Evolutionary conservation across 2,113 vertebrate genomes (phyloP).

Genomic region (Triplophysa rosa): DNA sequence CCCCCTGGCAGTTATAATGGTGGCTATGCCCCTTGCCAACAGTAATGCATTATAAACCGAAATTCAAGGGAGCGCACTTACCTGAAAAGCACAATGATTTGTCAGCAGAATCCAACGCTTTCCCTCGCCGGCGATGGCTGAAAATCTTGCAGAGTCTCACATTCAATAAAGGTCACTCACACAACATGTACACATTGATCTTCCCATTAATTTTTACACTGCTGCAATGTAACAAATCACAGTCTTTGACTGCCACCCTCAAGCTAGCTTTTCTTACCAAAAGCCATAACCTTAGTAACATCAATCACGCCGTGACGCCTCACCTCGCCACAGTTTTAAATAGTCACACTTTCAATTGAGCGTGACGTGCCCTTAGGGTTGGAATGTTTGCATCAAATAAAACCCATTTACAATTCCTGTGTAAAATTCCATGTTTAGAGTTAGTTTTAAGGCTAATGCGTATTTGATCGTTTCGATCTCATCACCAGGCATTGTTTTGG

Average conservation of each 20-base stretch:
- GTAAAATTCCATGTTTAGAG: constrained; percentile 19
- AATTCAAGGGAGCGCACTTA: background rate
- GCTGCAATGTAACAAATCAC: constrained; percentile 57
- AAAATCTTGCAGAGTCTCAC: constrained; percentile 35
- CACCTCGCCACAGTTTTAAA: constrained; percentile 41
- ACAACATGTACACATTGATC: constrained; percentile 54
- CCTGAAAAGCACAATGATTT: background rate
- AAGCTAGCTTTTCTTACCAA: constrained; percentile 59
- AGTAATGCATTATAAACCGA: background rate
- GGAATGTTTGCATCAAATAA: background rate
- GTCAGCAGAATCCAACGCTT: constrained; percentile 16
- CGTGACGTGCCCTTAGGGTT: constrained; percentile 12
- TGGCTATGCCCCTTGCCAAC: background rate
- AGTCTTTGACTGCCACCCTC: constrained; percentile 53
- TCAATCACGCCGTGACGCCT: constrained; percentile 34
- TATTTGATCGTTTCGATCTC: constrained; percentile 18
- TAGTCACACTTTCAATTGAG: constrained; percentile 43
- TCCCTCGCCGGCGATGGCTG: constrained; percentile 21
- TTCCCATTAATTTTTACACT: constrained; percentile 52
- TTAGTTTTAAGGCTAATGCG: constrained; percentile 1
- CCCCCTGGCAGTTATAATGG: background rate
- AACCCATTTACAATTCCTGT: background rate
- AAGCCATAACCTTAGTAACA: constrained; percentile 51
- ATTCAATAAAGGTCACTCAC: constrained; percentile 51
- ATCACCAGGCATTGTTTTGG: constrained; percentile 21